Conservation (phyloP, 1,140 invertebrate species). For the Copidosoma floridanum region DNA sequence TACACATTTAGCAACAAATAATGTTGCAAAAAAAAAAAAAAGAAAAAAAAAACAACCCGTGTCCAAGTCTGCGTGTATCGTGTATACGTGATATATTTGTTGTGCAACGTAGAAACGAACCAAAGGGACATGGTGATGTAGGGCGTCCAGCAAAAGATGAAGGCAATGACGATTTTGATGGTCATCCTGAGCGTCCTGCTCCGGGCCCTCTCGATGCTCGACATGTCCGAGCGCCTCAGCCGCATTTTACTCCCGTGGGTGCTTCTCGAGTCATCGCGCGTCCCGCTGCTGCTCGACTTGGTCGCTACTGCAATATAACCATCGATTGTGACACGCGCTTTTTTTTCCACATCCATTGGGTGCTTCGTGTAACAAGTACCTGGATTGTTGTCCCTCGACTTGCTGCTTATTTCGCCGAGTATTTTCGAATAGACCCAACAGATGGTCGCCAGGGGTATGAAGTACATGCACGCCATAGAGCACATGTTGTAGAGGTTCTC, state of each 20-base stretch:
- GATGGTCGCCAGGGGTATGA: constrained; percentile 73
- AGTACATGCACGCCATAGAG: constrained; percentile 74
- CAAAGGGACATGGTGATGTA: constrained; percentile 73
- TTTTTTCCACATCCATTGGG: too few relatives aligned
- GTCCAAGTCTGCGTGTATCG: too few relatives aligned
- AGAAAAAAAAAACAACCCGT: too few relatives aligned
- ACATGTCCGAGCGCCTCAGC: constrained; percentile 67
- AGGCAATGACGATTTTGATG: constrained; percentile 75
- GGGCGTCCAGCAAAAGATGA: constrained; percentile 80
- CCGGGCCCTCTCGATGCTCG: constrained; percentile 69
- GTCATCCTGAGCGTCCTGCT: constrained; percentile 78
- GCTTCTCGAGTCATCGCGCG: constrained; percentile 16
- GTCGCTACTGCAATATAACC: constrained; percentile 29
- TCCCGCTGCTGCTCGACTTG: constrained; percentile 27
- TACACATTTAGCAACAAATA: too few relatives aligned
- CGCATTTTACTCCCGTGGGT: constrained; percentile 38
- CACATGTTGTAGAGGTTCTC: constrained; percentile 76
- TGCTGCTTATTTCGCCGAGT: constrained; percentile 70
- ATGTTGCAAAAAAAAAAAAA: too few relatives aligned
- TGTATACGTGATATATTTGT: too few relatives aligned
- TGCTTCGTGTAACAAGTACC: too few relatives aligned
- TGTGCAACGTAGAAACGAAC: too few relatives aligned
- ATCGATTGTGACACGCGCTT: too few relatives aligned
- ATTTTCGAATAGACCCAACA: constrained; percentile 72
- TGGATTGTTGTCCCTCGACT: constrained; percentile 60